phyloP scores from a whole-genome alignment of 1,140 invertebrate genomes.

The Papilio dardanus region DNA sequence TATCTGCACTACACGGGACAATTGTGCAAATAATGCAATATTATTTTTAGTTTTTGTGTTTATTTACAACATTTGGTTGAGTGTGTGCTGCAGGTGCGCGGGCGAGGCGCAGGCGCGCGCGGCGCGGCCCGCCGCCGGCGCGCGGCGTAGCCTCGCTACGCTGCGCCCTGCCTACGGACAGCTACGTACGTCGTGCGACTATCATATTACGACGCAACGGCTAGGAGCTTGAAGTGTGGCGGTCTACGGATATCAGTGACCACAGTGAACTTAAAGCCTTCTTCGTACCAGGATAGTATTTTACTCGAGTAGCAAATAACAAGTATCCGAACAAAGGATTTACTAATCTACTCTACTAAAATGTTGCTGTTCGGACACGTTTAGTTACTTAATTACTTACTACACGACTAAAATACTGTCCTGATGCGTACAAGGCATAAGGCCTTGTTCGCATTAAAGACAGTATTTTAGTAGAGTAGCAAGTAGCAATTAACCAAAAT shows the following conservation, averaged over 20 bases:
- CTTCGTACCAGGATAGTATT: no score
- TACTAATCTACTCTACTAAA: no score
- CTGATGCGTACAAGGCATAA: background rate
- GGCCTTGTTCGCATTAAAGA: no score
- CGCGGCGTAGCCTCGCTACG: slow-evolving; percentile 25
- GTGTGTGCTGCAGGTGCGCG: slow-evolving; percentile 54
- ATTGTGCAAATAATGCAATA: slow-evolving; percentile 72
- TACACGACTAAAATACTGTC: background rate
- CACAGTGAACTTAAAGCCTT: background rate
- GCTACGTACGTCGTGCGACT: background rate
- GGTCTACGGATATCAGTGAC: background rate
- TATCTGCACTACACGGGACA: slow-evolving; percentile 57
- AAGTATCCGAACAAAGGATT: no score
- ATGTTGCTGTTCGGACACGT: no score
- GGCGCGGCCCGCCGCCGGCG: background rate
- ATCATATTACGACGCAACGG: background rate
- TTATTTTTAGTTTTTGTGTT: slow-evolving; percentile 59
- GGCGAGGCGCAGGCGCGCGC: background rate
- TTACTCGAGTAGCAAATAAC: no score
- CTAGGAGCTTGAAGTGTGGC: background rate
- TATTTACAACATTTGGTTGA: slow-evolving; percentile 58
- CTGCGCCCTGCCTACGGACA: slow-evolving; percentile 2
- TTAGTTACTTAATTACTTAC: no score
- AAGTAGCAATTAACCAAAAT: background rate
- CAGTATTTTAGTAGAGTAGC: no score